Evolutionary conservation across 1,140 invertebrate genomes (phyloP).

Genomic region (Cydia fagiglandana): DNA sequence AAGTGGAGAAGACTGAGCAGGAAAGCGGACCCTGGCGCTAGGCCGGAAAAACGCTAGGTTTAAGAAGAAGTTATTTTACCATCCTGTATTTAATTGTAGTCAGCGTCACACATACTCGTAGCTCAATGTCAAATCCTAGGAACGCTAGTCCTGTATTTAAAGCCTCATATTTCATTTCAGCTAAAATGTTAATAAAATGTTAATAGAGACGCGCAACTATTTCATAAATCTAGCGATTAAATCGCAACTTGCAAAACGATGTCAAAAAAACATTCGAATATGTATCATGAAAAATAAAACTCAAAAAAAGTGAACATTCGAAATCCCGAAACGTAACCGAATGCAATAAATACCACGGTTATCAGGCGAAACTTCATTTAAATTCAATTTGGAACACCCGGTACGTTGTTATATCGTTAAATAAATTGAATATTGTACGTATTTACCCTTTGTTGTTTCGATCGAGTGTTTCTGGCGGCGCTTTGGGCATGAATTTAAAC

Average conservation of each 20-base stretch:
- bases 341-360: slow-evolving; percentile 27
- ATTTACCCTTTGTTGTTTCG: slow-evolving; percentile 30
- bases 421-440: slow-evolving; percentile 31
- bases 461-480: slow-evolving; percentile 14
- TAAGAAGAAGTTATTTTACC: too few relatives aligned
- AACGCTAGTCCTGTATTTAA: too few relatives aligned
- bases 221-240: background rate
- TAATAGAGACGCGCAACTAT: background rate
- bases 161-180: background rate
- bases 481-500: slow-evolving; percentile 13
- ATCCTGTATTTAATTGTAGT: too few relatives aligned
- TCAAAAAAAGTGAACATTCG: slow-evolving; percentile 2
- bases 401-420: slow-evolving; percentile 28
- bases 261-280: background rate
- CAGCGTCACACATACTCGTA: too few relatives aligned
- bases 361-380: slow-evolving; percentile 32
- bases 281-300: background rate
- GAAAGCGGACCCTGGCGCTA: too few relatives aligned
- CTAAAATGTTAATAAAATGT: background rate
- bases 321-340: slow-evolving; percentile 14
- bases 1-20: too few relatives aligned
- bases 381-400: slow-evolving; percentile 27
- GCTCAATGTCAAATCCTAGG: too few relatives aligned
- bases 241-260: background rate
- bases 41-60: too few relatives aligned